Base-by-base conservation (phyloP, 2,797 vertebrate species). In the Aulostomus chinensis region DNA sequence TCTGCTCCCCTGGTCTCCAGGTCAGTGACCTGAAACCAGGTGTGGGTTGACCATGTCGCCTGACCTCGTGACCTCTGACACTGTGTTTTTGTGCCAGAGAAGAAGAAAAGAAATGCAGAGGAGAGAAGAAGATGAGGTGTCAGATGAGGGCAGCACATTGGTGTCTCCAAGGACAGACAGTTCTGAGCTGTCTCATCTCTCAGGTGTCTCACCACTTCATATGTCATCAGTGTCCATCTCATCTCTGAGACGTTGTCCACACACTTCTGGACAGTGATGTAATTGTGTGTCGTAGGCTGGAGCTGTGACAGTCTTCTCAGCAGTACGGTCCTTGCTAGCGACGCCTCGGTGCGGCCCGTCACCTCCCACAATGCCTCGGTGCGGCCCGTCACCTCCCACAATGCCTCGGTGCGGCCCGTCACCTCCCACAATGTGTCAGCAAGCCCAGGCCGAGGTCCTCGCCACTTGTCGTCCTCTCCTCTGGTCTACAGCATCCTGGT, bases 401-500 rank as follows among this genome's bases (percentile, higher is more conserved):
- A n/a, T n/a, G n/a, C n/a, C 34, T 17, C 24, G 4, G 3, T 51
- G 28, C 38, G 17, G 58, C 28, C 34, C 0, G 0, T 13, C 20
- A 4, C 43, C 22, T 24, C 58, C 46, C 50, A 32, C 3, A 39
- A 47, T 13, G 21, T 28, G 3, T 21, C 66, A 0, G 80, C 51
- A 12, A 37, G 54, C 17, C n/a, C 54, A 3, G 49, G 32, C 14
- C 57, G 52, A 32, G 52, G 25, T 1, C 50, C 35, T 11, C 53
- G 38, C 32, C 52, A 5, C 9, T 3, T 16, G 18, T 49, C 52
- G 1, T 16, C 83, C 5, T 66, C 84, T 5, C 58, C 85, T 2
- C 24, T 86, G 48, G 86, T 89, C 12, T 88, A 90, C 73, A 89
- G 86, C 39, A 15, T 92, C 38, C 55, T 82, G 37, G 87, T 91